Base-by-base conservation (phyloP, 2,888 invertebrate genomes). In the Furcula furcula region DNA sequence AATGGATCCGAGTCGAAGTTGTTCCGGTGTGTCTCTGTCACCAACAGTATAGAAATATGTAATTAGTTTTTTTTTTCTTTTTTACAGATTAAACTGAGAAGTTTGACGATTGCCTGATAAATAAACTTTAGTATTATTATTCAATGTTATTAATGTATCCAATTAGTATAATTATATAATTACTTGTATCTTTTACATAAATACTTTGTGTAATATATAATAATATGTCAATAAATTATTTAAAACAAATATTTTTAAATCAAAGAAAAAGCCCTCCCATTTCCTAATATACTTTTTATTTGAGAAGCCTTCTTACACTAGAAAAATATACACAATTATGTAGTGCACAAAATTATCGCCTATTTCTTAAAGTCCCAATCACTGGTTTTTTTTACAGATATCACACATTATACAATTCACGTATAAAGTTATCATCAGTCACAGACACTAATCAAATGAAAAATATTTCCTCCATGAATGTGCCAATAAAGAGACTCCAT, bases 391-490 rank as follows among this genome's bases (percentile, higher is more conserved):
- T 45, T 39, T 57, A 49, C 59, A 46, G 61, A 54, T 61, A 69
- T 69, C 65, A 75, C 75, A 73, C 56, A 57, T 28, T n/a, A 30
- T 15, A 31, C 16, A 41, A 34, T 51, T 57, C 54, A 58, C 61
- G 64, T 48, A 55, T 56, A 19, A 16, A 39, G 22, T 10, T 22
- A 53, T 62, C n/a, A n/a, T n/a, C 44, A 51, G 57, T 57, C 60
- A 65, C 65, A 78, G 72, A 78, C 74, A 83, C 72, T 81, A 55
- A 76, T 64, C 76, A 90, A 86, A 66, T 92, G 91, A 77, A 91
- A 92, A 47, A 89, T 74, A 64, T 87, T 85, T 69, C 91, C 92
- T 59, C 93, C 92, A 63, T 93, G 93, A 55, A 91, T 92, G 76
- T 91, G 89, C 80, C 90, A 87, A 71, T 92, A 89, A 59, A 93